Percentiles rank a stretch among this genome's conserved stretches.
These are phyloP conservation scores for Cardiocondyla obscurior DNA, from an alignment of 1,140 invertebrate species.

Conservation along the genomic window DNA sequence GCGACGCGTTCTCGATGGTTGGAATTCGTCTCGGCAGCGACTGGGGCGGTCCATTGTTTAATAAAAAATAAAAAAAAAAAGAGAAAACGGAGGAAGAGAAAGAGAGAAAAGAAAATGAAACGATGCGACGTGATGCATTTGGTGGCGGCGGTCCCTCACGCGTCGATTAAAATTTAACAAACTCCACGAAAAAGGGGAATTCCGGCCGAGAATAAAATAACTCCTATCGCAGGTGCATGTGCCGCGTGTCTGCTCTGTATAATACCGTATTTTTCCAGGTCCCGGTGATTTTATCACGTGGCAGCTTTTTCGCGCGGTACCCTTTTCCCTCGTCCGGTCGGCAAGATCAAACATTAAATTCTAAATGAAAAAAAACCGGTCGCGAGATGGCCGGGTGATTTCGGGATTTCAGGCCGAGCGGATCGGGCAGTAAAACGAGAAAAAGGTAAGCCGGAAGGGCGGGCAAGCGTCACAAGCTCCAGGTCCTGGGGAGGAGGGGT, in stretches of 20 bases:
- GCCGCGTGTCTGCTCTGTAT: background rate
- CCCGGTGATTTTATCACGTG: conserved; percentile 24
- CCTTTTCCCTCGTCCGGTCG: background rate
- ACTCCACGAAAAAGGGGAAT: conserved; percentile 31
- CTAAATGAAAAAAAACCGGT: conserved; percentile 49
- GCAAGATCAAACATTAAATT: conserved; percentile 66
- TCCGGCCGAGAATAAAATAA: conserved; percentile 29
- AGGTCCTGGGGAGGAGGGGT: background rate
- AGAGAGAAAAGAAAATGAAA: background rate
- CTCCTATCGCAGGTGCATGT: background rate
- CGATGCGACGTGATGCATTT: background rate
- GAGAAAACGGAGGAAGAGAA: no score
- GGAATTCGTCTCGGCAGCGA: conserved; percentile 19
- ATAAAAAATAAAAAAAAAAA: background rate
- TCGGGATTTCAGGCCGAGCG: conserved; percentile 53
- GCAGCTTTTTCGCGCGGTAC: background rate
- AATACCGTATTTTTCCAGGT: conserved; percentile 32
- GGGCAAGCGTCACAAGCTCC: background rate
- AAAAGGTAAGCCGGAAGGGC: background rate
- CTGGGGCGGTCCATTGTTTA: background rate
- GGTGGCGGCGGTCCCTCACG: background rate
- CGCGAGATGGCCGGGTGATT: conserved; percentile 11
- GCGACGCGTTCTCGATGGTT: background rate
- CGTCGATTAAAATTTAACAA: conserved; percentile 56
- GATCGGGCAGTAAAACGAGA: background rate